These are phyloP conservation scores for Mamestra brassicae DNA, from an alignment of 2,888 invertebrate species.

Conservation along the genomic window DNA sequence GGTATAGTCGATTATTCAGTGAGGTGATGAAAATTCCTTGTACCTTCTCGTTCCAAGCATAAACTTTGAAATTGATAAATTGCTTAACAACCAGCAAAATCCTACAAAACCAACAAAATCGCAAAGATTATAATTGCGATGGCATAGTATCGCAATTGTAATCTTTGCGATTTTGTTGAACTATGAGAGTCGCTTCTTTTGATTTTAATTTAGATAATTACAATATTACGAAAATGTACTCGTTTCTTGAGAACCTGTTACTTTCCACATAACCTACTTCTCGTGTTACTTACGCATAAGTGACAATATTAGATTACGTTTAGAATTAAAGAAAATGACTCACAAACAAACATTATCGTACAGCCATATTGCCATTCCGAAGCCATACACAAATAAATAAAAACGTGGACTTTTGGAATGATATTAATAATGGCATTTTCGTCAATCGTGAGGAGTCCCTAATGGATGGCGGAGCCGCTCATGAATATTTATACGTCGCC, in stretches of 20 bases:
- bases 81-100: too few relatives aligned
- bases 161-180: not conserved
- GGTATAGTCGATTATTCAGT: not conserved
- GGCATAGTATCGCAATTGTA: not conserved
- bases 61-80: not conserved
- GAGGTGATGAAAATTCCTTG: not conserved
- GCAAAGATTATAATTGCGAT: too few relatives aligned
- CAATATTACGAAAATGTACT: too few relatives aligned
- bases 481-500: conserved; percentile 62
- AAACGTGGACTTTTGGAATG: conserved; percentile 52
- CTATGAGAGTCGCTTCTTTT: not conserved
- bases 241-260: too few relatives aligned
- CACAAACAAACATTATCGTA: not conserved
- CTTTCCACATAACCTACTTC: not conserved
- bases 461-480: conserved; percentile 62
- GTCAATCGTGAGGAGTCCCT: conserved; percentile 59
- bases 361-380: conserved; percentile 48
- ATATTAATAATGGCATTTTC: conserved; percentile 64
- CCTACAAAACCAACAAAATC: too few relatives aligned
- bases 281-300: not conserved
- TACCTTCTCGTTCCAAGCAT: not conserved
- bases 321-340: not conserved
- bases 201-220: too few relatives aligned
- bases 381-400: conserved; percentile 60
- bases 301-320: not conserved